Evolutionary conservation across 2,888 invertebrate genomes (phyloP).

Genomic region (Graphium colonna): DNA sequence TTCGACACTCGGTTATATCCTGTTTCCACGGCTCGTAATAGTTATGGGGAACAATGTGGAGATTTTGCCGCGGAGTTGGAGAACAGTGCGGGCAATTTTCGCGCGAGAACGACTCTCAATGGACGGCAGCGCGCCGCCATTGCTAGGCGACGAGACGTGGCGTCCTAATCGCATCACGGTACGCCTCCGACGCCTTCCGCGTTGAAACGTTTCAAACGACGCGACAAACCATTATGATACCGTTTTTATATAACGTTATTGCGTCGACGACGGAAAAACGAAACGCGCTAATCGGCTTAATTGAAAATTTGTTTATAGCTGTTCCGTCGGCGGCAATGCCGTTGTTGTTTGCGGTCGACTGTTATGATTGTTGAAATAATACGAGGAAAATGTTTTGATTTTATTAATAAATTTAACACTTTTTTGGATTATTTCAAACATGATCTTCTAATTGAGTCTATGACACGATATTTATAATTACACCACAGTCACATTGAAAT

Average conservation of each 20-base stretch:
- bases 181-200: conserved; percentile 35
- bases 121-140: conserved; percentile 64
- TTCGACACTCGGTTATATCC: conserved; percentile 11
- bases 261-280: conserved; percentile 30
- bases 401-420: not conserved
- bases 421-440: too few species aligned
- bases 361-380: not conserved
- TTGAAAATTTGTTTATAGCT: conserved; percentile 29
- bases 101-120: conserved; percentile 68
- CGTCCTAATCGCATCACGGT: conserved; percentile 85
- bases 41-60: conserved; percentile 73
- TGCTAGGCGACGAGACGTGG: conserved; percentile 83
- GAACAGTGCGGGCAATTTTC: conserved; percentile 74
- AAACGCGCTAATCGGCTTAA: conserved; percentile 61
- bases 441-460: too few species aligned
- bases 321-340: not conserved
- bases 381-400: too few species aligned
- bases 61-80: conserved; percentile 64
- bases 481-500: too few species aligned
- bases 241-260: conserved; percentile 67
- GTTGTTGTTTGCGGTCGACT: not conserved
- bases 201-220: conserved; percentile 56
- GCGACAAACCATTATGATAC: conserved; percentile 75
- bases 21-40: conserved; percentile 73
- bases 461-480: too few species aligned